Base-by-base conservation (phyloP, 2,888 invertebrate species). In the Pristionchus maxplancki region DNA sequence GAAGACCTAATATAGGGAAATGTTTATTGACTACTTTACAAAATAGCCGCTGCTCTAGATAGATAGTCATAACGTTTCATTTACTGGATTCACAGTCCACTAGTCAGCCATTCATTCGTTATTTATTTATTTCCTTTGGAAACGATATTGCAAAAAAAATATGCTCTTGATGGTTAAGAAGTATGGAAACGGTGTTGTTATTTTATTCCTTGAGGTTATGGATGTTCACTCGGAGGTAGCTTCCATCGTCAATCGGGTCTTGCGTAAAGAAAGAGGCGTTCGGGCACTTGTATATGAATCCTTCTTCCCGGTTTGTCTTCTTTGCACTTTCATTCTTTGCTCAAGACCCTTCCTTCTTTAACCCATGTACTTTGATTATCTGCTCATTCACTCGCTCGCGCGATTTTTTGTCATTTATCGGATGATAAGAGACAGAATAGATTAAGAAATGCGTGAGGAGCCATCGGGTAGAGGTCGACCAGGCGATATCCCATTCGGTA, bases 251-350 rank as follows among this genome's bases (percentile, higher is more conserved):
- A 89, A 90, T 88, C 90, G 90, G 88, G 93, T 91, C 88, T 88
- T 91, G 83, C 89, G 89, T 34, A 91, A 92, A 88, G 90, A 92
- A 89, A 90, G 90, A 89, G 91, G 91, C 87, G 89, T 93, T 37
- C 91, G 93, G 71, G 90, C 90, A 44, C 91, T 92, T 15, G 92
- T 93, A 71, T 93, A 93, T 88, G 91, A 90, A 40, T 92, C 92
- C 88, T 50, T 64, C 1, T 91, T 91, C 64, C 89, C 93, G 91
- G 93, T 93, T 89, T 88, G 90, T 92, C n/a, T 62, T 67, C 31
- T 28, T 67, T 34, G 9, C 2, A 13, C 28, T 48, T 78, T 28
- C 20, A 13, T 28, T 78, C 20, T 48, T 28, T 28, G 1, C 48
- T 44, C 24, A 82, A 24, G 58, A 50, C 17, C 31, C 37, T 71